Conservation (phyloP, 2,888 invertebrate species). For the Lasioglossum leucozonium region DNA sequence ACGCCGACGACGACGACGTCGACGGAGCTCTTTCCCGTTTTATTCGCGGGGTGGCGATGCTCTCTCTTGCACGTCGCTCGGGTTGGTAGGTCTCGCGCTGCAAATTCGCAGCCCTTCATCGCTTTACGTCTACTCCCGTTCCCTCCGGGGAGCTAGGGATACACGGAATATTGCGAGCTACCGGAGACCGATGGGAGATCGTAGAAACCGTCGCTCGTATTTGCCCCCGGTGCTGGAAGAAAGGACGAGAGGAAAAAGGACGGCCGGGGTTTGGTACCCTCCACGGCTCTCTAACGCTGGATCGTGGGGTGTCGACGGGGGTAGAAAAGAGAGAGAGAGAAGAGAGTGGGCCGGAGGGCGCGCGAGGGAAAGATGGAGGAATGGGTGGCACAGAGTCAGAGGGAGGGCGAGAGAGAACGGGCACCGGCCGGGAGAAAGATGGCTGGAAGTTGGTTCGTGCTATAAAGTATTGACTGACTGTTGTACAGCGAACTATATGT, state of each 20-base stretch:
- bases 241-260: constrained; percentile 56
- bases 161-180: constrained; percentile 54
- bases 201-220: constrained; percentile 64
- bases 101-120: constrained; percentile 65
- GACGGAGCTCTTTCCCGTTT: constrained; percentile 43
- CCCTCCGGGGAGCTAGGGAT: constrained; percentile 39
- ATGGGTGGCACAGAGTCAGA: constrained; percentile 12
- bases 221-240: constrained; percentile 66
- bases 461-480: constrained; percentile 75
- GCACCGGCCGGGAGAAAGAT: constrained; percentile 30
- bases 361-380: constrained; percentile 17
- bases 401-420: neutral
- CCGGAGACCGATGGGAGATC: constrained; percentile 60
- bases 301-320: constrained; percentile 27
- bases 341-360: neutral
- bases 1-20: constrained; percentile 25
- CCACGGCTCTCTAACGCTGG: constrained; percentile 26
- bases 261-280: constrained; percentile 65
- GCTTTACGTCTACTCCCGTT: constrained; percentile 43
- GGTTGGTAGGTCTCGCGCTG: constrained; percentile 46
- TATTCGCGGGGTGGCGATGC: constrained; percentile 46
- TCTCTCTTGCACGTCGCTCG: neutral
- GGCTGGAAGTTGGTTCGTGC: constrained; percentile 62
- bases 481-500: constrained; percentile 66
- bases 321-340: constrained; percentile 4